Evolutionary conservation across 2,797 vertebrate species (phyloP).

Genomic region (Sebastiscus albofasciatus): DNA sequence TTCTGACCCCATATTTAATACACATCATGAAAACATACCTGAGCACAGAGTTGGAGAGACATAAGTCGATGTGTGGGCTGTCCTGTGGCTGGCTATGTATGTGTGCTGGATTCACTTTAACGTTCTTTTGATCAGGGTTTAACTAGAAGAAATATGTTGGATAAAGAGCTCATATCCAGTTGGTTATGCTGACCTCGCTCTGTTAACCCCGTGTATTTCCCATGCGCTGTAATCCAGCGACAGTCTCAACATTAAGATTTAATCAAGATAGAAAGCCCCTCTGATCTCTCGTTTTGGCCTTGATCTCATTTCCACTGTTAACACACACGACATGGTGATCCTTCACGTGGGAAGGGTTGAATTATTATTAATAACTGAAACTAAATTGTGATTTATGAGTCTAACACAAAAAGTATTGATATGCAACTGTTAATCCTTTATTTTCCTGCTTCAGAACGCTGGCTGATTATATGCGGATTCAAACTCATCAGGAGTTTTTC

Average conservation of each 20-base stretch:
- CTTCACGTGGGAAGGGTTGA: background rate
- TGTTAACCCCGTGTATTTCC: slow-evolving; percentile 42
- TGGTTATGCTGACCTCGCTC: slow-evolving; percentile 20
- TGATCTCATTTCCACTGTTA: slow-evolving; percentile 38
- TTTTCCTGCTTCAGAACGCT: background rate
- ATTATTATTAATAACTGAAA: background rate
- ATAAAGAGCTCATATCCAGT: slow-evolving; percentile 19
- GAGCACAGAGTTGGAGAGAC: slow-evolving; percentile 8
- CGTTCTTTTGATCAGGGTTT: slow-evolving; percentile 49
- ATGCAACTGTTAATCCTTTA: background rate
- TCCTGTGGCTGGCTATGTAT: slow-evolving; percentile 18
- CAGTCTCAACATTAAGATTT: slow-evolving; percentile 60
- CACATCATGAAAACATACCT: slow-evolving; percentile 51
- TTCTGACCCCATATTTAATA: slow-evolving; percentile 42
- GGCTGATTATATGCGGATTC: slow-evolving; percentile 8
- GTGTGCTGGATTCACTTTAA: slow-evolving; percentile 28
- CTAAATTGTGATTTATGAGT: slow-evolving; percentile 10
- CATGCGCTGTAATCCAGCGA: slow-evolving; percentile 47
- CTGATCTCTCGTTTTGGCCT: slow-evolving; percentile 49
- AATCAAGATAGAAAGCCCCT: slow-evolving; percentile 54
- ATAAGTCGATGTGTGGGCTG: slow-evolving; percentile 24
- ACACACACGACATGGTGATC: slow-evolving; percentile 1
- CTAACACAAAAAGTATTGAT: background rate
- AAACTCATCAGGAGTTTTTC: slow-evolving; percentile 19
- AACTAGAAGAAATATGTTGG: slow-evolving; percentile 37